Evolutionary conservation across 2,888 invertebrate species (phyloP), one percentile per base, ranked within the genome.

Genomic region (Torymus aiolomorphi): DNA sequence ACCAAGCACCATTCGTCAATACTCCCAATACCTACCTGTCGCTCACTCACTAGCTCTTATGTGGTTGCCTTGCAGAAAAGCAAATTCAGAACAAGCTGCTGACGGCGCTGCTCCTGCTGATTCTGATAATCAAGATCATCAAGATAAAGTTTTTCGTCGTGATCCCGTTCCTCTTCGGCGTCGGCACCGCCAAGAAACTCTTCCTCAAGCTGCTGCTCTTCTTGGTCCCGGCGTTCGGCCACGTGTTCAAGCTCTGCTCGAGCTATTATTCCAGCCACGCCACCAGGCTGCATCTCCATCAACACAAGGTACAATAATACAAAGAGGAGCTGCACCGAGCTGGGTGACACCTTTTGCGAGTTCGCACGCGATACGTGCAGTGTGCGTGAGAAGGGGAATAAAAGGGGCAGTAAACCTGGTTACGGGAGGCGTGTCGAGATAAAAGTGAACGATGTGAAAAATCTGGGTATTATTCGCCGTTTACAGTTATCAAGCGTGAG

Each of bases 211-310:
- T 96, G 72, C 90, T 97, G 14, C 92, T 97, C 24, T 96, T 96
- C 92, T 87, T 97, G 57, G 96, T 96, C 91, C 96, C 96, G 0
- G 95, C 96, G 0, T 90, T 97, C 81, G 94, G 95, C 76, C 95
- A 96, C 88, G 93, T 97, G 81, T 96, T 96, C 91, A 96, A 96
- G 89, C 91, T 96, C 16, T 97, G 96, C 89, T 95, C 96, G 5
- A 95, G 95, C 92, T 96, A 96, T 86, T 95, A 96, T 83, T 93
- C 94, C 85, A 93, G 93, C 86, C 94, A 95, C 85, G 92, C 93
- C 16, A 94, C 95, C 63, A 96, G 96, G 87, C 95, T 92, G 86
- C 96, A 96, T 88, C 96, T 96, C 85, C 96, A 96, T 87, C 95
- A 95, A 86, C 96, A 96, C 88, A 88, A 91, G 90, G 91, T 91